These are phyloP conservation scores for Petrocephalus sullivani DNA, from an alignment of 2,797 vertebrate genomes.

Conservation along the genomic window DNA sequence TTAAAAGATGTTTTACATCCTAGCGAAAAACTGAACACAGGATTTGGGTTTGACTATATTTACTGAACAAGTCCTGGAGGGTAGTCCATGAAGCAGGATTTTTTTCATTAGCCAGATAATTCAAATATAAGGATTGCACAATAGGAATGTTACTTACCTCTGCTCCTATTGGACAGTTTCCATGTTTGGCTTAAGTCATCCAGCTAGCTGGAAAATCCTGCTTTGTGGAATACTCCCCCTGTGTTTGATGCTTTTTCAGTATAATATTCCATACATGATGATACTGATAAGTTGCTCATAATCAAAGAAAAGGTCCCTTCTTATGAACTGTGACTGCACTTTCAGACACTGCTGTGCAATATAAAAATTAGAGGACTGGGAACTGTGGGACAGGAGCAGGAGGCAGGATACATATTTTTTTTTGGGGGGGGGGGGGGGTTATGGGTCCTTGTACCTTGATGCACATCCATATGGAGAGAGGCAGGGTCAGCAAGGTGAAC, in stretches of 20 bases:
- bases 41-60: not conserved
- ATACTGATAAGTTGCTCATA: not conserved
- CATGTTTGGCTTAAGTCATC: not conserved
- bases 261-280: not conserved
- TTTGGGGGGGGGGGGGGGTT: not conserved
- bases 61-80: too few relatives aligned
- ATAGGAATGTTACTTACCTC: not conserved
- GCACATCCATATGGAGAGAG: slow-evolving; percentile 89
- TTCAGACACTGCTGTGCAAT: not conserved
- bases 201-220: not conserved
- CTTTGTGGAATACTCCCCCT: not conserved
- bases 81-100: too few relatives aligned
- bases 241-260: not conserved
- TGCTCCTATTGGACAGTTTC: not conserved
- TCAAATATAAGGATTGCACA: not conserved
- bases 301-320: not conserved
- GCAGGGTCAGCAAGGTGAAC: slow-evolving; percentile 72
- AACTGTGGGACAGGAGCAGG: not conserved
- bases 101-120: not conserved
- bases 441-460: slow-evolving; percentile 72
- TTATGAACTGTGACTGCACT: not conserved
- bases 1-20: not conserved
- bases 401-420: not conserved
- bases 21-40: not conserved
- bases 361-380: not conserved